Conservation (phyloP, 64 coral and sea anemone genomes). For the Pachyseris speciosa region DNA sequence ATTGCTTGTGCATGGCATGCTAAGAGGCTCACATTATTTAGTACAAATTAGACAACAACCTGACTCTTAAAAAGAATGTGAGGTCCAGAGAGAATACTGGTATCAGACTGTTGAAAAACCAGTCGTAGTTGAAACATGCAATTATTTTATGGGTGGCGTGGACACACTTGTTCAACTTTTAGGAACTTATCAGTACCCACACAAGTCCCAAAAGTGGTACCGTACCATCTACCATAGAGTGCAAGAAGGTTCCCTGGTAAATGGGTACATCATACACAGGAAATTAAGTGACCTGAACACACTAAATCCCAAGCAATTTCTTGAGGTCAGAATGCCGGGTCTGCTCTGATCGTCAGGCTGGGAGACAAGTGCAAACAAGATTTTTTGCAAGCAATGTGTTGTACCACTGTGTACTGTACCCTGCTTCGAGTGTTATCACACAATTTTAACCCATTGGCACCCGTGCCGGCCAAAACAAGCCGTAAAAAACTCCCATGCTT, state of each 20-base stretch:
- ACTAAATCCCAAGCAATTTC: conserved; percentile 12
- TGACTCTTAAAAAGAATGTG: conserved; percentile 59
- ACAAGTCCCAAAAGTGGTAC: conserved; percentile 55
- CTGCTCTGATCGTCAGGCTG: conserved; percentile 10
- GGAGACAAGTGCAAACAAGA: conserved; percentile 13
- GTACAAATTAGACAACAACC: conserved; percentile 61
- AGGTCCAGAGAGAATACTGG: background rate
- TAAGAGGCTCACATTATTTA: conserved; percentile 50
- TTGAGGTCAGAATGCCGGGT: conserved; percentile 14
- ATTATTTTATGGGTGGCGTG: conserved; percentile 66
- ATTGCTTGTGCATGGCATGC: conserved; percentile 82
- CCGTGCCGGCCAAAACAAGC: no score
- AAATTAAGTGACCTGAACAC: background rate
- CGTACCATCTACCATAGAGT: conserved; percentile 39
- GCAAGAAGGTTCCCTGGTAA: conserved; percentile 33
- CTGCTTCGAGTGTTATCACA: conserved; percentile 43
- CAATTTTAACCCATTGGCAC: no score
- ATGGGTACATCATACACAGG: conserved; percentile 15
- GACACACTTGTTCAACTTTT: conserved; percentile 62
- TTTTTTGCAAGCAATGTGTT: conserved; percentile 47
- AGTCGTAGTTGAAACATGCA: conserved; percentile 60
- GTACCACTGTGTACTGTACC: conserved; percentile 19
- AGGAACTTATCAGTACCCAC: conserved; percentile 29
- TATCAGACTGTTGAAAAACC: conserved; percentile 40
- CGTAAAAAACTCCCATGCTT: no score